phyloP scores from a whole-genome alignment of 2,113 vertebrate genomes.

The Apeltes quadracus region DNA sequence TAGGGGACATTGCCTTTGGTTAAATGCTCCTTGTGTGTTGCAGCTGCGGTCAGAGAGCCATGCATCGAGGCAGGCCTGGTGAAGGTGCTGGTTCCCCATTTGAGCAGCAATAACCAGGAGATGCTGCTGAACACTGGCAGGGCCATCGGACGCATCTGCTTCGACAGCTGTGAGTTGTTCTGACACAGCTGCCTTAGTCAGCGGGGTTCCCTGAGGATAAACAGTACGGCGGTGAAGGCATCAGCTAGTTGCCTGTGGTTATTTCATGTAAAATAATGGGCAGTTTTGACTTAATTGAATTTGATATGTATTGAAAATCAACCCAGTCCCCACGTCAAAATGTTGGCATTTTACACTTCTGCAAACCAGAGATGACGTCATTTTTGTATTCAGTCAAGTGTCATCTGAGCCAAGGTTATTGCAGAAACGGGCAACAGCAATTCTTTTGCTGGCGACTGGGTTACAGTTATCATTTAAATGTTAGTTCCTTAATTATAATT shows the following conservation, averaged over 20 bases:
- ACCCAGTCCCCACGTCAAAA: not conserved
- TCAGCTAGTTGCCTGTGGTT: no score
- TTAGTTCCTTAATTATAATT: not conserved
- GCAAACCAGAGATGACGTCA: not conserved
- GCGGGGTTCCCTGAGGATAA: not conserved
- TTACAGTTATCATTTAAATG: not conserved
- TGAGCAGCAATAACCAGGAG: constrained; percentile 84
- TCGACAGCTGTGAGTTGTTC: constrained; percentile 84
- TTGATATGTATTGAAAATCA: not conserved
- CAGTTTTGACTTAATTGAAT: not conserved
- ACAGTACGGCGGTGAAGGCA: no score
- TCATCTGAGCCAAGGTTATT: not conserved
- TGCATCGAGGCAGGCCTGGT: constrained; percentile 87
- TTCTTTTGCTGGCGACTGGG: not conserved
- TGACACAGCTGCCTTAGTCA: not conserved
- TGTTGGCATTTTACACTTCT: not conserved
- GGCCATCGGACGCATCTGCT: constrained; percentile 90
- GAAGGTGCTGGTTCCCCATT: constrained; percentile 80
- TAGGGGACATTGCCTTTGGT: not conserved
- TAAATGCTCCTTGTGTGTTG: constrained; percentile 3
- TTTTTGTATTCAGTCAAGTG: not conserved
- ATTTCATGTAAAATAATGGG: not conserved
- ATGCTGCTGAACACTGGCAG: constrained; percentile 86
- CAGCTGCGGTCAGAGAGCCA: constrained; percentile 83
- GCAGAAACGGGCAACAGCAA: no score